Evolutionary conservation across 2,113 vertebrate species (phyloP).

Genomic region (Suricata suricatta): DNA sequence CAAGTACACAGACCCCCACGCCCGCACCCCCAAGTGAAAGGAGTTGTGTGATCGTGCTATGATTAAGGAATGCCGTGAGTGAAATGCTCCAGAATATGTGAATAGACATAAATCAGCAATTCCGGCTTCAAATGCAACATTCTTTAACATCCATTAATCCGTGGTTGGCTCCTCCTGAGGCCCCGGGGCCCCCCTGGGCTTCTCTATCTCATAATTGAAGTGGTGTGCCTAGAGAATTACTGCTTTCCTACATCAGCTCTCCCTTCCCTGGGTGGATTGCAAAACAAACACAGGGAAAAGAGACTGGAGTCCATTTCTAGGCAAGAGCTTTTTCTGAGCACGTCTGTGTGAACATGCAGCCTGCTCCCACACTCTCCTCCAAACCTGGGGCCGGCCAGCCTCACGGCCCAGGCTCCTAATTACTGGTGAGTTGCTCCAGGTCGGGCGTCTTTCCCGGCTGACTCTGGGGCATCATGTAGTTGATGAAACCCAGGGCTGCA

Average conservation of each 20-base stretch:
- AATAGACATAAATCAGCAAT: conserved; percentile 48
- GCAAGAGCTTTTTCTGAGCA: neutral
- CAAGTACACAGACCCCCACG: neutral
- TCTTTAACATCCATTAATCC: conserved; percentile 44
- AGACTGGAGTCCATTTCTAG: neutral
- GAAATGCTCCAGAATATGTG: neutral
- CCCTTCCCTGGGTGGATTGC: neutral
- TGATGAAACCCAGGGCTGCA: conserved; percentile 83
- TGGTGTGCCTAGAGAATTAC: conserved; percentile 50
- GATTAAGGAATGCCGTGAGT: neutral
- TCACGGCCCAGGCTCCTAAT: neutral
- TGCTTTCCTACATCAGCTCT: neutral
- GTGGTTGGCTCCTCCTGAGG: neutral
- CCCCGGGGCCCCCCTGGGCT: neutral
- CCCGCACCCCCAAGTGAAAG: neutral
- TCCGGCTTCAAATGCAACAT: neutral
- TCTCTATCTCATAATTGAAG: conserved; percentile 45
- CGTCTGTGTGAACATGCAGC: accelerated
- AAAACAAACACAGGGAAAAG: conserved; percentile 41
- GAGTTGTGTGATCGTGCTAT: neutral
- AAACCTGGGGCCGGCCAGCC: neutral
- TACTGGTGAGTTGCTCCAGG: neutral
- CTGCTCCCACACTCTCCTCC: accelerated
- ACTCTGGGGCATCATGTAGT: conserved; percentile 58
- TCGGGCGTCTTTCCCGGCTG: neutral